Evolutionary conservation across 2,113 vertebrate species (phyloP).

Genomic region (Rhabdomys dilectus): DNA sequence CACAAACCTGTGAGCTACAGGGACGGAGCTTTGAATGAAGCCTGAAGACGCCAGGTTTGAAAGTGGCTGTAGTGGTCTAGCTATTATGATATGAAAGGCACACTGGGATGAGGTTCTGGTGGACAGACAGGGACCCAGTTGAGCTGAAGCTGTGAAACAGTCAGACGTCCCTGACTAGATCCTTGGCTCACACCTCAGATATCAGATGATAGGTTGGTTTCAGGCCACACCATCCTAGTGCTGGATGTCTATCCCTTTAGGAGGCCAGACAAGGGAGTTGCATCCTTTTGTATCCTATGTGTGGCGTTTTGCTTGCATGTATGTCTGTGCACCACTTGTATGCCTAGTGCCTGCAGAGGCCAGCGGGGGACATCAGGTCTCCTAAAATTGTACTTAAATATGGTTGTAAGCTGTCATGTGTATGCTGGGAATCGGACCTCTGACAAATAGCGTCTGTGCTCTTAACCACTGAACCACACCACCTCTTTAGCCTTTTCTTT

Average conservation of each 20-base stretch:
- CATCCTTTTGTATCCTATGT: not conserved
- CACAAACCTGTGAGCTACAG: not conserved
- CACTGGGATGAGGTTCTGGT: not conserved
- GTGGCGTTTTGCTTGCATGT: not conserved
- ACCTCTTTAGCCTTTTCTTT: not conserved
- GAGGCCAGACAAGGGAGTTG: not conserved
- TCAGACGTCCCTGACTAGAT: not conserved
- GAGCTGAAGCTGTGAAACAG: not conserved
- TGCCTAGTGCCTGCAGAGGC: not conserved
- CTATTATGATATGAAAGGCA: not conserved
- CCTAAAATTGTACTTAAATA: no score
- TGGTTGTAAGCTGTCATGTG: not conserved
- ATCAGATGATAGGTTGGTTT: not conserved
- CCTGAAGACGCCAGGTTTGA: not conserved
- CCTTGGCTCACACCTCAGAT: not conserved
- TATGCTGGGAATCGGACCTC: not conserved
- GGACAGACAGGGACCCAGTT: not conserved
- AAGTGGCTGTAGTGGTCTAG: no score
- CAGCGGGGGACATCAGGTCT: not conserved
- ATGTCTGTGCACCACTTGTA: not conserved
- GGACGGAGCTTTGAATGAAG: not conserved
- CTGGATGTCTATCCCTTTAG: not conserved
- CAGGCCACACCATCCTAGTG: not conserved
- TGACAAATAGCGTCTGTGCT: not conserved
- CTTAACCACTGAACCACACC: not conserved